Evolutionary conservation across 2,797 vertebrate genomes (phyloP).

Genomic region (Anabas testudineus): DNA sequence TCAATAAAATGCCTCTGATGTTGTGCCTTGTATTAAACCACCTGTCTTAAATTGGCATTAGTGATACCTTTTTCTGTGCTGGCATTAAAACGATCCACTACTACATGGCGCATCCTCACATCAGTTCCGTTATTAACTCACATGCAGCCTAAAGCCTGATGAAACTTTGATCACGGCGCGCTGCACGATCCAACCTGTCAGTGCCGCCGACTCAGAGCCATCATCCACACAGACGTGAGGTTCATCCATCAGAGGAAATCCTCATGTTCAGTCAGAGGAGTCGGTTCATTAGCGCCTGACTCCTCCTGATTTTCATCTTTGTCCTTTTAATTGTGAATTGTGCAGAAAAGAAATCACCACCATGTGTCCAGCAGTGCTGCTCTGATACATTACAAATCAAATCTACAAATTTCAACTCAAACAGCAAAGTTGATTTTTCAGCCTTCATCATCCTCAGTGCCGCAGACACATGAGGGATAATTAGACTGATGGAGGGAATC

Average conservation of each 20-base stretch:
- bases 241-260: constrained; percentile 32
- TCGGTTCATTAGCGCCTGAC: constrained; percentile 24
- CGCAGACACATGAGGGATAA: not conserved
- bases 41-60: not conserved
- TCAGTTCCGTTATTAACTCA: constrained; percentile 16
- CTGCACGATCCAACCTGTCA: constrained; percentile 22
- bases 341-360: not conserved
- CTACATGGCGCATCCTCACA: constrained; percentile 14
- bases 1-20: too few relatives aligned
- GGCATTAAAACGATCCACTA: not conserved
- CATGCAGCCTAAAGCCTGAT: not conserved
- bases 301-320: constrained; percentile 1
- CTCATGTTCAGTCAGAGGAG: constrained; percentile 25
- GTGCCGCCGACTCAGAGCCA: constrained; percentile 4
- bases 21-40: not conserved
- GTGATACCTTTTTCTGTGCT: not conserved
- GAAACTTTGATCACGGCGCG: constrained; percentile 57
- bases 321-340: constrained; percentile 2
- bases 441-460: not conserved
- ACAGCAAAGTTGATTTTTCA: not conserved
- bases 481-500: constrained; percentile 18
- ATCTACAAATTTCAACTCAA: not conserved
- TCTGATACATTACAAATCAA: not conserved
- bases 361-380: not conserved
- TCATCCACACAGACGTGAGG: not conserved